These are phyloP conservation scores for Heteromormyrus szaboi DNA, from an alignment of 2,797 vertebrate genomes.

Conservation along the genomic window DNA sequence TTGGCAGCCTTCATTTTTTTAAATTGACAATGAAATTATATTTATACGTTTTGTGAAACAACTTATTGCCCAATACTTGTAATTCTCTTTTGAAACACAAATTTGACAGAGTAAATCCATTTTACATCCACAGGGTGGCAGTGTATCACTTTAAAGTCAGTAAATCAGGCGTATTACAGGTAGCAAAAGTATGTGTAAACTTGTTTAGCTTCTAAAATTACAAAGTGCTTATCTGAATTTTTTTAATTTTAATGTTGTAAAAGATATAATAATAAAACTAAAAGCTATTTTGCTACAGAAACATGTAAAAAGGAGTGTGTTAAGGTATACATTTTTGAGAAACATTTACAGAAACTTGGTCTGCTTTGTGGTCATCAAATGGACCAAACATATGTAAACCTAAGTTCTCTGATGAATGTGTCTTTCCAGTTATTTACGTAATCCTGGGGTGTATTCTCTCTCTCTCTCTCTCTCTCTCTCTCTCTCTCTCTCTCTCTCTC, in stretches of 20 bases:
- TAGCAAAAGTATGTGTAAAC: not conserved
- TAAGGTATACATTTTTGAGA: not conserved
- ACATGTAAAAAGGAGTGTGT: not conserved
- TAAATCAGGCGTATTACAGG: not conserved
- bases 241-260: not conserved
- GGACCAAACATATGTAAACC: not conserved
- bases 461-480: not conserved
- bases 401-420: not conserved
- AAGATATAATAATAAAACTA: not conserved
- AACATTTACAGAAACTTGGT: not conserved
- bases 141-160: not conserved
- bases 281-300: not conserved
- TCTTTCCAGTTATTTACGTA: not conserved
- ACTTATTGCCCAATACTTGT: not conserved
- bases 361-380: not conserved
- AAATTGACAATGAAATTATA: not conserved
- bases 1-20: not conserved
- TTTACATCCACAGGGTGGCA: not conserved
- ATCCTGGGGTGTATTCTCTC: not conserved
- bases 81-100: not conserved
- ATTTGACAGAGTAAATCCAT: not conserved
- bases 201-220: not conserved
- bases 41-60: not conserved
- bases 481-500: constrained; percentile 21
- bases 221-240: not conserved